Evolutionary conservation across 53 echinoderm and acorn worm genomes (phyloP).

Genomic region (Holothuria leucospilota): DNA sequence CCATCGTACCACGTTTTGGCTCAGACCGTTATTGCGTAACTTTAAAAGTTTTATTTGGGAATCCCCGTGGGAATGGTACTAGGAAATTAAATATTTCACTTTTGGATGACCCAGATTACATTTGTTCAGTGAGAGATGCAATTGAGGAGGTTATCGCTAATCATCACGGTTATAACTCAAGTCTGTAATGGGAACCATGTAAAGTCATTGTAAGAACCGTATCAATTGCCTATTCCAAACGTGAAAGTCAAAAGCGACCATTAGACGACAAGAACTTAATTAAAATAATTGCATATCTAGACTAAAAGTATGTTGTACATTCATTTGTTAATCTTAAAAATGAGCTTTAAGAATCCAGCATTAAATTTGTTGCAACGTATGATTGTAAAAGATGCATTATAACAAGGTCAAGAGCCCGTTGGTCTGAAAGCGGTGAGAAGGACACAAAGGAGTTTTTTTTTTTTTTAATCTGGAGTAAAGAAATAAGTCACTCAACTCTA

Average conservation of each 20-base stretch:
- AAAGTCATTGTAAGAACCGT: neutral
- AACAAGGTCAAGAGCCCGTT: neutral
- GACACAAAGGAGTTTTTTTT: neutral
- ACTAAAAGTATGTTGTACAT: neutral
- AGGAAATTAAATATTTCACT: constrained; percentile 48
- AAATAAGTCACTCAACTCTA: neutral
- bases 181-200: constrained; percentile 4
- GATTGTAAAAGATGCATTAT: neutral
- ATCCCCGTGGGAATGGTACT: constrained; percentile 3
- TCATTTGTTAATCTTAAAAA: neutral
- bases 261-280: neutral
- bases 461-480: neutral
- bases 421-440: neutral
- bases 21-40: constrained; percentile 36
- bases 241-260: neutral
- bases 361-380: neutral
- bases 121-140: neutral
- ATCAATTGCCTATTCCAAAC: neutral
- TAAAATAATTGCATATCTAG: neutral
- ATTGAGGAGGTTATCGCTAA: neutral
- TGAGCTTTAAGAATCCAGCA: neutral
- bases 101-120: constrained; percentile 12
- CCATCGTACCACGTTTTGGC: constrained; percentile 16
- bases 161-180: neutral
- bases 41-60: neutral